Evolutionary conservation across 1,140 invertebrate genomes (phyloP).

Genomic region (Papilio glaucus): DNA sequence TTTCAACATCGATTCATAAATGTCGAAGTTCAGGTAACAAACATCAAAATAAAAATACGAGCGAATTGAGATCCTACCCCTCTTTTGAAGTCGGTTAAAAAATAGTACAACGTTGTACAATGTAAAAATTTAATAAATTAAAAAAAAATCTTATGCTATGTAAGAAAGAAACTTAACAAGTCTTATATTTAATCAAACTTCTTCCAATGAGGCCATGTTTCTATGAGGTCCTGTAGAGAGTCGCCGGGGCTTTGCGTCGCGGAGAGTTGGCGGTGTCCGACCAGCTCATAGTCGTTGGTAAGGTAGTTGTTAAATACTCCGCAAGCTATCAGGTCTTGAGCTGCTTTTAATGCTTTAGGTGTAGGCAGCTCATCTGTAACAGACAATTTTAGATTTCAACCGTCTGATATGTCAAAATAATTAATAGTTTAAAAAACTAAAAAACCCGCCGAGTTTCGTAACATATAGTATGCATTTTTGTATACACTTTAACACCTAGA

Average conservation of each 20-base stretch:
- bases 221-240: conserved; percentile 83
- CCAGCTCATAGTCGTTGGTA: conserved; percentile 83
- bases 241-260: conserved; percentile 86
- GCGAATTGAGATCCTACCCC: too few species aligned
- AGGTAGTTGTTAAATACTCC: conserved; percentile 83
- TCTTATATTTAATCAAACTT: conserved; percentile 2
- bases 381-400: background rate
- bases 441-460: too few species aligned
- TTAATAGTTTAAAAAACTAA: too few species aligned
- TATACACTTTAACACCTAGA: too few species aligned
- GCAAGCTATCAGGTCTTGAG: conserved; percentile 85
- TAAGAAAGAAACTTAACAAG: background rate
- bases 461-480: too few species aligned
- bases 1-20: too few species aligned
- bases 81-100: too few species aligned
- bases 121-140: background rate
- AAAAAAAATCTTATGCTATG: background rate
- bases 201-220: conserved; percentile 84
- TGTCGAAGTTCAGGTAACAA: too few species aligned
- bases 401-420: background rate
- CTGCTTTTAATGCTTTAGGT: conserved; percentile 81
- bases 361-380: conserved; percentile 84
- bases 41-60: too few species aligned
- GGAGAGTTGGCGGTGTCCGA: conserved; percentile 85
- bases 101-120: background rate